Evolutionary conservation across 2,797 vertebrate genomes (phyloP), one percentile per base, ranked within the genome.

Genomic region (Gila robusta): DNA sequence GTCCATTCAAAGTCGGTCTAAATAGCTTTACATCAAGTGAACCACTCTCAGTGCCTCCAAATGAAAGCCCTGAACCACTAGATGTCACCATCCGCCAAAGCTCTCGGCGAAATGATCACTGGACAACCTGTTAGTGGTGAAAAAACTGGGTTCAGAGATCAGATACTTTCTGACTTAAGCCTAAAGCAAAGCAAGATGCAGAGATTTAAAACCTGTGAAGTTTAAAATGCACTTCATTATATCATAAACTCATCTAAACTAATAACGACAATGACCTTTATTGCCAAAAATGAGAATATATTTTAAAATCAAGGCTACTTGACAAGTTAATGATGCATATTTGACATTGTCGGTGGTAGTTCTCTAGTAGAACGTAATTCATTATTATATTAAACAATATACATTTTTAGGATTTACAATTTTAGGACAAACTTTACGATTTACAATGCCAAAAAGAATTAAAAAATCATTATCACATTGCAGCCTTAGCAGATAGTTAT

Each of bases 71-170:
- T 74, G 19, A 81, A 78, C 89, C 89, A 90, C 89, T 89, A 90
- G 89, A 90, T 87, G 89, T 89, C 89, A 88, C 86, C 80, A 88
- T 81, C 59, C 67, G 84, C 79, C 86, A 84, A 83, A 83, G 49
- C 44, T 67, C 81, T 49, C 23, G 77, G 19, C 2, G 41, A 23
- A 73, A 81, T 26, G 12, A 16, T 81, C 35, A 47, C 37, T 84
- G 74, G 56, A 44, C 74, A 39, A 70, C 35, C 74, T 78, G 72
- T 56, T 56, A 23, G 1, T 1, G 16, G 23, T 66, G 62, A n/a
- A 72, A 66, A 66, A 69, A 32, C 64, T 11, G 23, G 23, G 49
- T 70, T 69, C 35, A 84, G 64, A 78, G 64, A 78, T 56, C 73
- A 84, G 49, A 83, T 11, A 32, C 39, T n/a, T 28, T 26, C 21